Percentiles rank a stretch among this genome's conserved stretches.
Evolutionary conservation across 2,113 vertebrate genomes (phyloP).

Genomic region (Eptatretus burgeri): DNA sequence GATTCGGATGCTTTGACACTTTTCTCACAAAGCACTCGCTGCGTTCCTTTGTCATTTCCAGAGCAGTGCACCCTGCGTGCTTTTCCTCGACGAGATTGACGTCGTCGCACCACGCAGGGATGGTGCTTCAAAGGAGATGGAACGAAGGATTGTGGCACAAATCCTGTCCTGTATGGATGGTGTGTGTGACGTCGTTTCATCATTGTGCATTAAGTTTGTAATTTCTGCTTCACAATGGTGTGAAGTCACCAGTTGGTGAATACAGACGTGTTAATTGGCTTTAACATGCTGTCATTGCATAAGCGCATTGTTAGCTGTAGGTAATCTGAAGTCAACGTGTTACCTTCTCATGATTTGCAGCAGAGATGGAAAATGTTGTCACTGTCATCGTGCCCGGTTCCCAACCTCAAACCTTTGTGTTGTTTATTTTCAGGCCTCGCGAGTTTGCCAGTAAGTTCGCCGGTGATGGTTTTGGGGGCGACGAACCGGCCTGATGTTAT

Average conservation of each 20-base stretch:
- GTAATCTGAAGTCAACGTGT: too few relatives aligned
- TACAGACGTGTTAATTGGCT: too few relatives aligned
- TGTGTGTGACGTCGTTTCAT: constrained; percentile 11
- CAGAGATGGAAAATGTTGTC: too few relatives aligned
- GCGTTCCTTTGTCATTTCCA: constrained; percentile 9
- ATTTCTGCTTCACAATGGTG: too few relatives aligned
- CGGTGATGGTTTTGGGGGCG: constrained; percentile 62
- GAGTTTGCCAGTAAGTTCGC: constrained; percentile 23
- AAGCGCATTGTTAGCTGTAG: too few relatives aligned
- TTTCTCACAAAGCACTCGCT: neutral
- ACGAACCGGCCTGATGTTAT: constrained; percentile 73
- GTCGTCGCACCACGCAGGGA: constrained; percentile 82
- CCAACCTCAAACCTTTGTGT: constrained; percentile 3
- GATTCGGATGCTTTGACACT: too few relatives aligned
- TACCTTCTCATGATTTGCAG: too few relatives aligned
- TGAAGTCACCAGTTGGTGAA: too few relatives aligned
- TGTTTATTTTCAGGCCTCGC: constrained; percentile 33
- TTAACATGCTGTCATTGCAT: too few relatives aligned
- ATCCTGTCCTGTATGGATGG: constrained; percentile 89
- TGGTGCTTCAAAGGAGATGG: constrained; percentile 92
- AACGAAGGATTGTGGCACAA: constrained; percentile 78
- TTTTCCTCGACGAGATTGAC: constrained; percentile 95
- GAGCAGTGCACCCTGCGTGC: constrained; percentile 47
- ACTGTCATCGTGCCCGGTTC: too few relatives aligned
- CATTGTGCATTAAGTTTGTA: too few relatives aligned